Conservation (phyloP, 2,797 vertebrate genomes). For the Mallotus villosus region DNA sequence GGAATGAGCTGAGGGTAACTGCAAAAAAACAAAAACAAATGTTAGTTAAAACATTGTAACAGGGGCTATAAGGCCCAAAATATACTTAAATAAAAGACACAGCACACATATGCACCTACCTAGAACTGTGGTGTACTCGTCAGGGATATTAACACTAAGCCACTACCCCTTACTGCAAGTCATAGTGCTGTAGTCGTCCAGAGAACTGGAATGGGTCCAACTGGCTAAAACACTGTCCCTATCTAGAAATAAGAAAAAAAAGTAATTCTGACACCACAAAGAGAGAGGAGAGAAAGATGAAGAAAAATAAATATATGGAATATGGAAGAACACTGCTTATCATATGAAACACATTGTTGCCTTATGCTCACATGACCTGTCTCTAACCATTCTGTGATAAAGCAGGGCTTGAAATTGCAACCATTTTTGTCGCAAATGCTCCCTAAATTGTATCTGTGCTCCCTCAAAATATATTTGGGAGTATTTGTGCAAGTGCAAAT, state of each 20-base stretch:
- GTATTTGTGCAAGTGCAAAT: no score
- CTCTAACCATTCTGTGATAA: background rate
- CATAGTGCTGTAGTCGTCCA: background rate
- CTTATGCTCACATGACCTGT: background rate
- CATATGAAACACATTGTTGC: background rate
- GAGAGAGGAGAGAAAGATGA: no score
- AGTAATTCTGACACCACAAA: background rate
- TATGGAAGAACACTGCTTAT: background rate
- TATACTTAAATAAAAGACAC: background rate
- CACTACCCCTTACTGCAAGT: background rate
- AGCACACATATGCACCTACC: background rate
- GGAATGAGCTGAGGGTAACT: background rate
- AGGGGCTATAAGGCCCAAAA: no score
- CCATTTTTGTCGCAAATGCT: no score
- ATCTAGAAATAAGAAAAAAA: background rate
- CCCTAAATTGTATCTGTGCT: background rate
- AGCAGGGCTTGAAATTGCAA: background rate
- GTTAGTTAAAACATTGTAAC: no score
- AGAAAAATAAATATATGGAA: no score
- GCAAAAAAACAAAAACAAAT: background rate
- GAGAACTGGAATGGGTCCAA: background rate
- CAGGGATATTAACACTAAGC: no score
- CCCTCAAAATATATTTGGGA: background rate
- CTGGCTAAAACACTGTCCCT: no score
- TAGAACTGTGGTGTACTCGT: background rate